Percentiles rank a stretch among this genome's conserved stretches.
These are phyloP conservation scores for Gryon sp. DNA, from an alignment of 1,140 invertebrate species.

Conservation along the genomic window DNA sequence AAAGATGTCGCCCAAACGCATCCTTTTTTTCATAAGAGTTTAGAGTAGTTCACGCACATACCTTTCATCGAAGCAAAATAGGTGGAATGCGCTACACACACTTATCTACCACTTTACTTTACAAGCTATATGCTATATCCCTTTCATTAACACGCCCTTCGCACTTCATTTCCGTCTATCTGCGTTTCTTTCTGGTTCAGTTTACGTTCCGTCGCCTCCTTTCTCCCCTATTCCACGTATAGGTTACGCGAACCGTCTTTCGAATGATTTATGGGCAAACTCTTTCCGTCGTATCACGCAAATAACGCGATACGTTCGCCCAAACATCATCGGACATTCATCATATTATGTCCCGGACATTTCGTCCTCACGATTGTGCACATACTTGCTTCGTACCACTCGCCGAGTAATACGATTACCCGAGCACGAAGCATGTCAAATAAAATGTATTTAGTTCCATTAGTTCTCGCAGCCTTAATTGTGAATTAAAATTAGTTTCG, in stretches of 20 bases:
- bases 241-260: constrained; percentile 55
- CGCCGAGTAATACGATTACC: constrained; percentile 23
- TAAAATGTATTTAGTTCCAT: constrained; percentile 19
- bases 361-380: constrained; percentile 3
- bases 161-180: constrained; percentile 45
- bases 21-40: constrained; percentile 28
- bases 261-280: constrained; percentile 61
- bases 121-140: constrained; percentile 48
- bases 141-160: constrained; percentile 40
- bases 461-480: neutral
- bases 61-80: constrained; percentile 50
- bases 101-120: constrained; percentile 63
- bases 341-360: constrained; percentile 45
- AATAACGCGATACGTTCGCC: constrained; percentile 60
- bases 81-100: constrained; percentile 52
- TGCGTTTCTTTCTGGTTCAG: constrained; percentile 5
- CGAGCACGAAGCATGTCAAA: constrained; percentile 12
- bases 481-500: constrained; percentile 2
- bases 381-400: constrained; percentile 21
- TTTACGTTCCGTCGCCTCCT: constrained; percentile 8
- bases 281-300: constrained; percentile 60
- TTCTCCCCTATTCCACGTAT: constrained; percentile 23
- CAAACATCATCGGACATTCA: constrained; percentile 45
- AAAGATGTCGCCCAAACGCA: neutral
- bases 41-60: constrained; percentile 28